phyloP scores from a whole-genome alignment of 2,797 vertebrate species.

The Salmo trutta region DNA sequence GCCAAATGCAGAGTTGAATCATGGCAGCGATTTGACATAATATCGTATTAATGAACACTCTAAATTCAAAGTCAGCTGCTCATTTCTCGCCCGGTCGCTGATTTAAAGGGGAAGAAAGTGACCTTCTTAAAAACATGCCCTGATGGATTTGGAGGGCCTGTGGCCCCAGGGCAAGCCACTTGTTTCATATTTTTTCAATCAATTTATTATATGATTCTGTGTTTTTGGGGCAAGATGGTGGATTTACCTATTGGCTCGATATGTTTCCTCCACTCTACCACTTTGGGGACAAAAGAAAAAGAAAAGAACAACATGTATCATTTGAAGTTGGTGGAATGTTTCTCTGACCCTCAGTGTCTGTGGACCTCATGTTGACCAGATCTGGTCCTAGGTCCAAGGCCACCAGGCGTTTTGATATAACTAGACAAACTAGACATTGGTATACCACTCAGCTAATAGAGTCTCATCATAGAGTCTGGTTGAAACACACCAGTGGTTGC shows the following conservation, averaged over 20 bases:
- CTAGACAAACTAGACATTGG: neutral
- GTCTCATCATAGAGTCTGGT: neutral
- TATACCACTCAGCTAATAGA: neutral
- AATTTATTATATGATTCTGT: conserved; percentile 38
- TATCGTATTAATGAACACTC: conserved; percentile 96
- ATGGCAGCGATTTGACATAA: conserved; percentile 82
- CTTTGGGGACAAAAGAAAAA: neutral
- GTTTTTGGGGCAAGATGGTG: conserved; percentile 5
- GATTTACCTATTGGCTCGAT: neutral
- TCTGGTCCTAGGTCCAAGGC: neutral
- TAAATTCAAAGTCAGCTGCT: conserved; percentile 94
- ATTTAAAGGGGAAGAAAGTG: conserved; percentile 69
- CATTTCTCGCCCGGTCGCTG: conserved; percentile 83
- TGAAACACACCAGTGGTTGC: neutral
- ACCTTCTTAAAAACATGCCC: conserved; percentile 63
- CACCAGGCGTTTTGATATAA: neutral
- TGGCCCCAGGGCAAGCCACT: conserved; percentile 45
- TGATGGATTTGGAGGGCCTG: conserved; percentile 42
- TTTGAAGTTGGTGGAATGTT: neutral
- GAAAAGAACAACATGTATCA: neutral
- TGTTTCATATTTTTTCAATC: conserved; percentile 41
- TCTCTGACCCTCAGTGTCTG: neutral
- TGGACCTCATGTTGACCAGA: neutral
- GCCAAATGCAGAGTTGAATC: conserved; percentile 3
- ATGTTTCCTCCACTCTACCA: neutral